Evolutionary conservation across 2,888 invertebrate genomes (phyloP), one percentile per base, ranked within the genome.

Genomic region (Pyrrhia umbra): DNA sequence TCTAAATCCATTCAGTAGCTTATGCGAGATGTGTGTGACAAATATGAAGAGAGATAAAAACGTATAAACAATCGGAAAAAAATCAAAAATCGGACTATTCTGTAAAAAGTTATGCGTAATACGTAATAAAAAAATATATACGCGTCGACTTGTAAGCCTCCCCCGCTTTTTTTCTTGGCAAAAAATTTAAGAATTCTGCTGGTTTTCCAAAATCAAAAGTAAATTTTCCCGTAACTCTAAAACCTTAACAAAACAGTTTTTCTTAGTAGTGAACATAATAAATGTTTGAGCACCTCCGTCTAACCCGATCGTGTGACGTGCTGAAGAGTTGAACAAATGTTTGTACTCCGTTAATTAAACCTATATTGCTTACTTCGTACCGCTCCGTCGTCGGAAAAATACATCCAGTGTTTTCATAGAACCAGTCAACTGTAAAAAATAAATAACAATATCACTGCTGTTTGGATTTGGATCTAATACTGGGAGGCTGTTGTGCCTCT

Each of bases 291-390:
- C 46, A 56, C 40, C 74, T 30, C 57, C 60, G 73, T 65, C 78
- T 77, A 77, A 79, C 82, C 80, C 68, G 78, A 64, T 71, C 72
- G 69, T 67, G 74, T 69, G 68, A 70, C 66, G 74, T 58, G 16
- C 55, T 61, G 70, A 80, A 85, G 87, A 82, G 88, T 81, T 80
- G 65, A 58, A 76, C 86, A 87, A 90, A 90, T 88, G 75, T 90
- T 90, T 85, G 84, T 79, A 57, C 74, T 64, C 75, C 81, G 83
- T 87, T 90, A 90, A 90, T 90, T 89, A 90, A 89, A 86, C 79
- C 85, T 80, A 85, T 90, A 90, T 89, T 88, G 88, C 87, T 79
- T 72, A 79, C 76, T 84, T 56, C 66, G 70, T 45, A 34, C 52
- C 46, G 47, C 15, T 16, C n/a, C 50, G 52, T 42, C 50, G 63